Evolutionary conservation across 2,888 invertebrate species (phyloP), one percentile per base, ranked within the genome.

Genomic region (Onthophagus sagittarius): DNA sequence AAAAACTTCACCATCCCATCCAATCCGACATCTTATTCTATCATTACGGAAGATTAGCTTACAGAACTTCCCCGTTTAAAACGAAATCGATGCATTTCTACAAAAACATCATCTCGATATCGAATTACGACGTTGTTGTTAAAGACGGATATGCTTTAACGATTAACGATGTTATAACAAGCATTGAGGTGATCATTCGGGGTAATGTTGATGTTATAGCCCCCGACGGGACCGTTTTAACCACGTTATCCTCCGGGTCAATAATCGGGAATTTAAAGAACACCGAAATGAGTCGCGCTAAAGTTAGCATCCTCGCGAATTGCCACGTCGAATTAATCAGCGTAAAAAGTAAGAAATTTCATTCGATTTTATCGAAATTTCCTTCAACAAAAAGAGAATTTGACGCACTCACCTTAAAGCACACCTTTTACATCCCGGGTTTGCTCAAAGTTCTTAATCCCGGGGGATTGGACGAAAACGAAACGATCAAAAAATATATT

Each of bases 231-330:
- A 69, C 75, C 2, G 63, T 63, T 53, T 2, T 78, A 23, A 63
- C 73, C 9, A 71, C 71, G 13, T 53, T 78, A n/a, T 70, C 67
- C 9, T 71, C 72, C 4, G 78, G 78, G 31, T 72, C 75, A 23
- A 71, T 77, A 63, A 76, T 78, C 13, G 78, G 77, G 15, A 78
- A 77, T 62, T 70, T 78, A 14, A 73, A 74, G n/a, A 71, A 74
- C n/a, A 69, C 9, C 39, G 53, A 32, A 7, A 62, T 53, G 14
- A 13, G 53, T 3, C 72, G 78, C 23, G 74, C 73, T 39, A 74
- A 72, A 0, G 71, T 77, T 0, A 72, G 67, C 4, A 7, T 75
- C 3, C 39, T 73, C 0, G 76, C 78, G 4, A 23, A 62, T 9
- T 74, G 72, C 1, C 70, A 77, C 71, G 65, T 73, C 0, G 77